Evolutionary conservation across 1,140 invertebrate species (phyloP).

Genomic region (Aphelenchoides fujianensis): DNA sequence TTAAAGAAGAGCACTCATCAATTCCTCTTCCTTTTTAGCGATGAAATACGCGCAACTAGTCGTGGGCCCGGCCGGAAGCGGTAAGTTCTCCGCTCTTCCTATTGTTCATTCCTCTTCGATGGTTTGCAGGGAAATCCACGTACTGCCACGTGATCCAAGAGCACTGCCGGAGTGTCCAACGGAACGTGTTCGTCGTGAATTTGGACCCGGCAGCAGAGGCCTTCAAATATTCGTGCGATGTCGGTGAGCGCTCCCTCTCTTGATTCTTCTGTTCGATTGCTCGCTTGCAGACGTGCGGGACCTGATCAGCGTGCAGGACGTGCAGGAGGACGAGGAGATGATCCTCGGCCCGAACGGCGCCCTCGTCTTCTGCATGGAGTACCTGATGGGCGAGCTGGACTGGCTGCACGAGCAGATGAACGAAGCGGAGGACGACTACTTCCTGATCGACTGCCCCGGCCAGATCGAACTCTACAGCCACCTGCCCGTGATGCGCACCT

Average conservation of each 20-base stretch:
- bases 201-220: constrained; percentile 94
- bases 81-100: constrained; percentile 71
- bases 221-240: constrained; percentile 82
- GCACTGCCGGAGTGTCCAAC: constrained; percentile 74
- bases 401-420: constrained; percentile 81
- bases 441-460: constrained; percentile 97
- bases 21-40: constrained; percentile 13
- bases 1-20: too few relatives aligned
- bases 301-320: constrained; percentile 88
- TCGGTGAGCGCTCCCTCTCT: constrained; percentile 62
- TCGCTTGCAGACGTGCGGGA: constrained; percentile 77
- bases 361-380: constrained; percentile 94
- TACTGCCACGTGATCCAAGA: constrained; percentile 85
- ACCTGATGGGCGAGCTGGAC: constrained; percentile 81
- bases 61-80: constrained; percentile 89
- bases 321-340: constrained; percentile 91
- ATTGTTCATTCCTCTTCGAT: too few relatives aligned
- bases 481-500: constrained; percentile 78
- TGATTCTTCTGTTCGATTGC: background rate
- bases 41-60: constrained; percentile 81
- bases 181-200: constrained; percentile 83
- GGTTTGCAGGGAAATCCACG: too few relatives aligned
- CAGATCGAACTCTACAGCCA: constrained; percentile 98
- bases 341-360: constrained; percentile 95
- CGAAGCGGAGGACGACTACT: constrained; percentile 78